These are phyloP conservation scores for Clarias gariepinus DNA, from an alignment of 2,113 vertebrate genomes.

Conservation along the genomic window DNA sequence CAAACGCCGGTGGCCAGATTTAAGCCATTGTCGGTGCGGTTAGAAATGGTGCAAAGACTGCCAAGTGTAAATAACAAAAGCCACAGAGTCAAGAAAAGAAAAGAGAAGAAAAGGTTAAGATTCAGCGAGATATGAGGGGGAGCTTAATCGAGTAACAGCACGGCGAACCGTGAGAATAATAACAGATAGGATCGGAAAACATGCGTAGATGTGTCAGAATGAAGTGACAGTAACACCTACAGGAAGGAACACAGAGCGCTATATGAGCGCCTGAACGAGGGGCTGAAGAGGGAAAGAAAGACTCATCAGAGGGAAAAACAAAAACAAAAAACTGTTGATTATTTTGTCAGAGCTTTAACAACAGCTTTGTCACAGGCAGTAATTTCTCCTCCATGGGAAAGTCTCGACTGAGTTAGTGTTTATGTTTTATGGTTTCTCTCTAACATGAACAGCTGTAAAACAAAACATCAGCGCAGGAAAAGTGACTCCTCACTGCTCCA, in stretches of 20 bases:
- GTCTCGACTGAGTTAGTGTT: neutral
- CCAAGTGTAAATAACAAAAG: constrained; percentile 10
- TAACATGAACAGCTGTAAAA: neutral
- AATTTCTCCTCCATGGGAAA: neutral
- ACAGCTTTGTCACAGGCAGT: neutral
- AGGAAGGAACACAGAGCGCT: neutral
- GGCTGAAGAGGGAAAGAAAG: neutral
- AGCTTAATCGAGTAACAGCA: neutral
- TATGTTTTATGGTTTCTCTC: neutral
- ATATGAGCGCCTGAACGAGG: neutral
- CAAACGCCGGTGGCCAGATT: constrained; percentile 24
- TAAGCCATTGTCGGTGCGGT: neutral
- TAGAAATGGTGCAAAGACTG: constrained; percentile 1
- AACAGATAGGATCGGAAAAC: neutral
- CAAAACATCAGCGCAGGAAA: neutral
- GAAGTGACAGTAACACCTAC: neutral
- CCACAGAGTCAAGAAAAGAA: neutral
- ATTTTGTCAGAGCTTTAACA: neutral
- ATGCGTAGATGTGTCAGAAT: neutral
- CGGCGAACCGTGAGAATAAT: neutral
- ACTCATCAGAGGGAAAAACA: no score
- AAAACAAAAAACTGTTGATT: no score
- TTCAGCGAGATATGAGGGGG: neutral
- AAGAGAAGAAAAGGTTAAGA: neutral
- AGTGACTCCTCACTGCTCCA: neutral